Base-by-base conservation (phyloP, 2,113 vertebrate species). In the Zosterops pallidus region DNA sequence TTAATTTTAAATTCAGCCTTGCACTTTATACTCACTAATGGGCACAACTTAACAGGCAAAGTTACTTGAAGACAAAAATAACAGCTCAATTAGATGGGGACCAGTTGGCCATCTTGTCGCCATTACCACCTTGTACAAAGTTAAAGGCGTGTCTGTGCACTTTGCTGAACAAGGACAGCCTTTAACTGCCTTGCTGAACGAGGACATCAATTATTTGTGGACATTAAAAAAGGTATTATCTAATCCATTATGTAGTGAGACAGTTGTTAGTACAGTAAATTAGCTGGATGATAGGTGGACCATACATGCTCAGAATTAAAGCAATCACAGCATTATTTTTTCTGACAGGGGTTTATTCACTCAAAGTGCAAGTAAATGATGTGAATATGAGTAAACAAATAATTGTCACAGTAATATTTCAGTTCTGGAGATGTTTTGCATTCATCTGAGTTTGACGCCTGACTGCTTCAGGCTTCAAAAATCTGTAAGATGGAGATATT, bases 261-360 rank as follows among this genome's bases (percentile, higher is more conserved):
- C 60, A 92, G 89, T 68, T 92, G 92, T 75, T 86, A 91, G 94
- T 67, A 78, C 49, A 83, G 89, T 70, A 95, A 92, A 91, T 95
- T 59, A 94, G 26, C 70, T 85, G 55, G 55, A 67, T 85, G 84
- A 84, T 35, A 87, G 82, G 70, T 70, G 63, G 59, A 67, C 70
- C 72, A 41, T 24, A 82, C 85, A 79, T 56, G 70, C 41, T 86
- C 5, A 10, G 89, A 92, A 95, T 88, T 79, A 74, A 84, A 87
- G 74, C 42, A 87, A 87, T 79, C n/a, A 72, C 1, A 1, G 21
- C 9, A 15, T 72, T 74, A 39, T 67, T 87, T 89, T 87, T 63
- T 91, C 39, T 6, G 17, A 46, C 53, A 71, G 22, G 28, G 68
- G 47, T 55, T 95, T 80, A 74, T 79, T 79, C 63, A 85, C 28